Conservation (phyloP, 2,888 invertebrate species). For the Temnothorax unifasciatus region DNA sequence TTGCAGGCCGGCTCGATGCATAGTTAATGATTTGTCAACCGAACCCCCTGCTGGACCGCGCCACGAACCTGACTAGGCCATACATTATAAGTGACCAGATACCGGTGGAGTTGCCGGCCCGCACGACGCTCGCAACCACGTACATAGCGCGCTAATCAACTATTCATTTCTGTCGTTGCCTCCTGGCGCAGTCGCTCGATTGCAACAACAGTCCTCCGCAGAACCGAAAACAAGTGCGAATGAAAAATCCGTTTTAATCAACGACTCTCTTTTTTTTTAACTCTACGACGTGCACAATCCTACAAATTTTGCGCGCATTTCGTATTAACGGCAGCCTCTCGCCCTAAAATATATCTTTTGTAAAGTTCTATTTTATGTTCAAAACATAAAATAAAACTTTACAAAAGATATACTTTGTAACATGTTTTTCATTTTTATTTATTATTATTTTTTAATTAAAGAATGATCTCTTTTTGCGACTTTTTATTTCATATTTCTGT, state of each 20-base stretch:
- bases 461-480: background rate
- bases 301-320: background rate
- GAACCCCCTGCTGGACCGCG: conserved; percentile 81
- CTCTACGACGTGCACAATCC: background rate
- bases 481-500: background rate
- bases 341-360: background rate
- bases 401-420: no score
- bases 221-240: background rate
- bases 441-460: background rate
- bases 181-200: conserved; percentile 12
- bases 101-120: conserved; percentile 74
- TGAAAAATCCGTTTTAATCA: conserved; percentile 29
- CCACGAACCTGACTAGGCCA: conserved; percentile 83
- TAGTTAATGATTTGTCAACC: conserved; percentile 86
- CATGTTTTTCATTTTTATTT: background rate
- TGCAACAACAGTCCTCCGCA: conserved; percentile 4
- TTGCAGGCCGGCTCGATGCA: conserved; percentile 86
- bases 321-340: background rate
- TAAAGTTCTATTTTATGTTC: background rate
- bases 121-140: conserved; percentile 53
- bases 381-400: background rate
- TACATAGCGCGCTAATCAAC: conserved; percentile 56
- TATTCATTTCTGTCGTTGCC: conserved; percentile 52
- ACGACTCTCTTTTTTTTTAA: background rate
- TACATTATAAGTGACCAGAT: conserved; percentile 83